phyloP scores from a whole-genome alignment of 2,113 vertebrate genomes.

The Oncorhynchus keta region DNA sequence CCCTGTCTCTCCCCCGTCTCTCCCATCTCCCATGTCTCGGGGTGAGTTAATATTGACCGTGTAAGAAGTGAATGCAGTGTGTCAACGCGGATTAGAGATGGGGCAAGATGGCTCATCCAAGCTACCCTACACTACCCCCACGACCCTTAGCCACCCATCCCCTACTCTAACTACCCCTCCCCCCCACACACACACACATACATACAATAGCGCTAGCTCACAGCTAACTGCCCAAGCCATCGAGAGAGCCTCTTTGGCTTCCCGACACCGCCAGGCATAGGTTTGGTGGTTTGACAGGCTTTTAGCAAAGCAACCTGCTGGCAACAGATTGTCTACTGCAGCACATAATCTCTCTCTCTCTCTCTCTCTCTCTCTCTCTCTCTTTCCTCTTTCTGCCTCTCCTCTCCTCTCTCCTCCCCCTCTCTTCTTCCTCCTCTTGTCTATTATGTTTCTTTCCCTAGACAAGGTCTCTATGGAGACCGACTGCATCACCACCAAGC shows the following conservation, averaged over 20 bases:
- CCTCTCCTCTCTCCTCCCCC: neutral
- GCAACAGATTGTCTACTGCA: constrained; percentile 51
- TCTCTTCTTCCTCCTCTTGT: constrained; percentile 3
- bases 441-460: neutral
- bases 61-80: constrained; percentile 43
- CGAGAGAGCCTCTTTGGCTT: constrained; percentile 26
- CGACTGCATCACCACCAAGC: neutral
- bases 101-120: constrained; percentile 29
- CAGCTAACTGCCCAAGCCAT: constrained; percentile 29
- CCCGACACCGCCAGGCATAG: constrained; percentile 53
- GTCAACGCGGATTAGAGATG: constrained; percentile 42
- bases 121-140: constrained; percentile 13
- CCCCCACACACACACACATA: too few relatives aligned
- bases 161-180: neutral
- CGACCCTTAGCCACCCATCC: constrained; percentile 7
- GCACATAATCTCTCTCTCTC: constrained; percentile 14
- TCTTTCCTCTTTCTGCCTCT: too few relatives aligned
- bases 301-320: constrained; percentile 67
- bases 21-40: constrained; percentile 14
- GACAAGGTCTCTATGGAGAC: neutral
- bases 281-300: constrained; percentile 61
- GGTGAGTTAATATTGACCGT: constrained; percentile 58
- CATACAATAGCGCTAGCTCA: constrained; percentile 10
- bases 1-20: constrained; percentile 22
- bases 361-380: neutral